Conservation (phyloP, 1,140 invertebrate genomes). For the Pectinophora gossypiella region DNA sequence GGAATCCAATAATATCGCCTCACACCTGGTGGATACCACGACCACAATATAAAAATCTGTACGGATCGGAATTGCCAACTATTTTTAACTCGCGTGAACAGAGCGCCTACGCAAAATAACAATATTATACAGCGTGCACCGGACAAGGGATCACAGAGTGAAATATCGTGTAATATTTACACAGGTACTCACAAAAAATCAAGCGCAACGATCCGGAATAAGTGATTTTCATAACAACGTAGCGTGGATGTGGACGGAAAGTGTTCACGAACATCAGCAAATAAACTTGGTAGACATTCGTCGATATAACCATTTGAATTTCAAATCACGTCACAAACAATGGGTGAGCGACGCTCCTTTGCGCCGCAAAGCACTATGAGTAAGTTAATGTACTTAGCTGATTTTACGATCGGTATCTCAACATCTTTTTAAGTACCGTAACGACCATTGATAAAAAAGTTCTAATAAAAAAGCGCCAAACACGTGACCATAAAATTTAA, state of each 20-base stretch:
- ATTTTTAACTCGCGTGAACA: too few relatives aligned
- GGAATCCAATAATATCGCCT: background rate
- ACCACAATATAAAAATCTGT: background rate
- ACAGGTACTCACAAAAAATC: too few relatives aligned
- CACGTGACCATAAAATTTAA: too few relatives aligned
- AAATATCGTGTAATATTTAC: too few relatives aligned
- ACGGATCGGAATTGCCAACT: background rate
- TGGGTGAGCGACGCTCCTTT: constrained; percentile 1
- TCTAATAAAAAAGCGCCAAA: too few relatives aligned
- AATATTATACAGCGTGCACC: too few relatives aligned
- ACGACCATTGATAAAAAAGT: background rate
- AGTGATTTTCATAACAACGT: constrained; percentile 10
- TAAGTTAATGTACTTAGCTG: background rate
- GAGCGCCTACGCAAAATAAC: too few relatives aligned
- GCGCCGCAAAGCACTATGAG: background rate
- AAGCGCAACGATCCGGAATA: too few relatives aligned
- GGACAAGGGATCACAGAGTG: too few relatives aligned
- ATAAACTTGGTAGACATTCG: constrained; percentile 18
- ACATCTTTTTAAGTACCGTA: background rate
- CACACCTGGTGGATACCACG: background rate
- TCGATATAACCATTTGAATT: constrained; percentile 18
- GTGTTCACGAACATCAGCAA: constrained; percentile 3
- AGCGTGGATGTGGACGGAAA: background rate
- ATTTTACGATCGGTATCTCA: background rate
- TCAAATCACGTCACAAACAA: constrained; percentile 16